Conservation (phyloP, 2,888 invertebrate species). For the Isotomurus palustris region DNA sequence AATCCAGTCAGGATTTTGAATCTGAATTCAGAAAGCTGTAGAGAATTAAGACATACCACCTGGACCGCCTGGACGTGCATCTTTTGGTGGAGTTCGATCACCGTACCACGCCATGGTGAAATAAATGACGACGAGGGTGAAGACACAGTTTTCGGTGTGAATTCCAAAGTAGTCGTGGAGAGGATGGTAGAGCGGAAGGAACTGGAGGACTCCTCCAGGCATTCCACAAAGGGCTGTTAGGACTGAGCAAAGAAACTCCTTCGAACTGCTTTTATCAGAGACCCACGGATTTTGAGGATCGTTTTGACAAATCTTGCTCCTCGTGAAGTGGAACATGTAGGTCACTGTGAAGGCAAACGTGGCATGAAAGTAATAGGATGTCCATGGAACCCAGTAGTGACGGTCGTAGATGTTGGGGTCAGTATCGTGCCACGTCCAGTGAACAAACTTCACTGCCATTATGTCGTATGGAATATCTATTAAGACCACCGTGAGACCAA, state of each 20-base stretch:
- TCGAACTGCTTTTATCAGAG: slow-evolving; percentile 48
- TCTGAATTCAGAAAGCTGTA: too few relatives aligned
- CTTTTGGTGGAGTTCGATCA: slow-evolving; percentile 53
- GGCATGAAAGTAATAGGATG: slow-evolving; percentile 76
- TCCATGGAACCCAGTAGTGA: slow-evolving; percentile 79
- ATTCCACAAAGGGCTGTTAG: slow-evolving; percentile 63
- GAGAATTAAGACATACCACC: too few relatives aligned
- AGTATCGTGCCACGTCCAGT: slow-evolving; percentile 80
- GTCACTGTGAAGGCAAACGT: slow-evolving; percentile 68
- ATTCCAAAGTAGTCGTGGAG: slow-evolving; percentile 65
- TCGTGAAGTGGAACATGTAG: slow-evolving; percentile 61
- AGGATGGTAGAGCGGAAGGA: slow-evolving; percentile 70
- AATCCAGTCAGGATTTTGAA: too few relatives aligned
- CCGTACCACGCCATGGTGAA: slow-evolving; percentile 59
- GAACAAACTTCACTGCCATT: slow-evolving; percentile 68
- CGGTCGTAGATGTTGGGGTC: slow-evolving; percentile 67
- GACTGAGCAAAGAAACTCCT: slow-evolving; percentile 57
- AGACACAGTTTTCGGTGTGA: slow-evolving; percentile 68
- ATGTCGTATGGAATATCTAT: slow-evolving; percentile 77
- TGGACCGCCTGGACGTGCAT: slow-evolving; percentile 13
- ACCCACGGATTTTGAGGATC: slow-evolving; percentile 37
- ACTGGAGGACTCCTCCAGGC: slow-evolving; percentile 67
- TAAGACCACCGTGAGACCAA: slow-evolving; percentile 63
- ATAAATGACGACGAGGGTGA: slow-evolving; percentile 61
- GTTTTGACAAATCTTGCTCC: slow-evolving; percentile 49